Evolutionary conservation across 2,113 vertebrate species (phyloP).

Genomic region (Daboia siamensis): DNA sequence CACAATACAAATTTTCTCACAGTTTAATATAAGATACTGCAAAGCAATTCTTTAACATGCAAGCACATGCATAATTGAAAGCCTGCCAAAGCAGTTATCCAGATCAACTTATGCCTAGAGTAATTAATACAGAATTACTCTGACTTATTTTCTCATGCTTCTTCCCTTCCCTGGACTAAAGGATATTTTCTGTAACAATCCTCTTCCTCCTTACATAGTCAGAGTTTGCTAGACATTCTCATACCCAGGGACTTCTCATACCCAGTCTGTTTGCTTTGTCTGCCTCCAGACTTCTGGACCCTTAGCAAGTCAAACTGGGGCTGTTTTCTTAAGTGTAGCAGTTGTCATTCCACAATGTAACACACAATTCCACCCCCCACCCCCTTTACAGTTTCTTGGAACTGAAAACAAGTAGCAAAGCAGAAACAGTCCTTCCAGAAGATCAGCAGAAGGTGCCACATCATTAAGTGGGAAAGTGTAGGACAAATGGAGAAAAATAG

Average conservation of each 20-base stretch:
- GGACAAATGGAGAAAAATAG: too few relatives aligned
- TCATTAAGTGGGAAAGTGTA: too few relatives aligned
- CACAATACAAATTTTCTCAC: background rate
- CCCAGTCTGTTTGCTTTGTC: background rate
- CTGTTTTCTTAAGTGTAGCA: background rate
- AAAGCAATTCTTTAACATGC: background rate
- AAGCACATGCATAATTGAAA: background rate
- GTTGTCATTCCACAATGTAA: background rate
- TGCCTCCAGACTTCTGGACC: background rate
- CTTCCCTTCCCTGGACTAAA: background rate
- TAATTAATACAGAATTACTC: background rate
- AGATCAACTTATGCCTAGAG: background rate
- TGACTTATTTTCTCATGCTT: background rate
- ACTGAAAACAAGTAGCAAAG: too few relatives aligned
- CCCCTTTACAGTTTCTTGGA: too few relatives aligned
- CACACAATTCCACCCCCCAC: too few relatives aligned
- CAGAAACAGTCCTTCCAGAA: too few relatives aligned
- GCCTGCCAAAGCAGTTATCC: background rate
- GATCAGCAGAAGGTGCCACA: too few relatives aligned
- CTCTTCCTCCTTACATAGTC: background rate
- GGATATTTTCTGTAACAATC: background rate
- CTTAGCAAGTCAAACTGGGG: background rate
- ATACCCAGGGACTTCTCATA: background rate
- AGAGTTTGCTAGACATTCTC: background rate
- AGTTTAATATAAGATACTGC: background rate